Conservation (phyloP, 1,140 invertebrate species). For the Asbolus verrucosus region DNA sequence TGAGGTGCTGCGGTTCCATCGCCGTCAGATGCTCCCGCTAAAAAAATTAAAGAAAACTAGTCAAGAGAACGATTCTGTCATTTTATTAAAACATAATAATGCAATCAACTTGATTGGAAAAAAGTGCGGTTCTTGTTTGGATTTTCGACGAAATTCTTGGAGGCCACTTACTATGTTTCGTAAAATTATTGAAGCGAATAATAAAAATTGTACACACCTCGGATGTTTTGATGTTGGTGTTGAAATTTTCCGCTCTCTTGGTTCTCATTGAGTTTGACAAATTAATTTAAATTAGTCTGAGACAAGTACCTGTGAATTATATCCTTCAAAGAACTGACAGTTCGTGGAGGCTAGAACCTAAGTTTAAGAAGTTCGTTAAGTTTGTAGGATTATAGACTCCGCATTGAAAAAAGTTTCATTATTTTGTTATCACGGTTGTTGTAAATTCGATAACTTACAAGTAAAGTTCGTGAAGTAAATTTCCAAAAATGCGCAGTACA, state of each 20-base stretch:
- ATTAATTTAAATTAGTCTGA: constrained; percentile 17
- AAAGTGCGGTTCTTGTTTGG: too few relatives aligned
- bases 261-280: constrained; percentile 17
- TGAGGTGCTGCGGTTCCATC: neutral
- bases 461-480: too few relatives aligned
- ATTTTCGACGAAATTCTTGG: neutral
- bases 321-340: too few relatives aligned
- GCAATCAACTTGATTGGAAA: neutral
- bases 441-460: too few relatives aligned
- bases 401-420: too few relatives aligned
- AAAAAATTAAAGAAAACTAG: neutral
- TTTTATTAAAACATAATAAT: constrained; percentile 5
- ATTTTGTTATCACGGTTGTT: too few relatives aligned
- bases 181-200: constrained; percentile 26
- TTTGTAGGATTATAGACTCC: too few relatives aligned
- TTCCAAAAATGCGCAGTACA: neutral
- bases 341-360: too few relatives aligned
- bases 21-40: neutral
- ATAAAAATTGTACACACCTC: constrained; percentile 2
- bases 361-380: too few relatives aligned
- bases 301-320: constrained; percentile 5
- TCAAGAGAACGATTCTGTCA: neutral
- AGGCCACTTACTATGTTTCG: constrained; percentile 9
- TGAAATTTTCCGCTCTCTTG: constrained; percentile 27
- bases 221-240: constrained; percentile 11